Base-by-base conservation (phyloP, 2,888 invertebrate species). In the Hecatera dysodea region DNA sequence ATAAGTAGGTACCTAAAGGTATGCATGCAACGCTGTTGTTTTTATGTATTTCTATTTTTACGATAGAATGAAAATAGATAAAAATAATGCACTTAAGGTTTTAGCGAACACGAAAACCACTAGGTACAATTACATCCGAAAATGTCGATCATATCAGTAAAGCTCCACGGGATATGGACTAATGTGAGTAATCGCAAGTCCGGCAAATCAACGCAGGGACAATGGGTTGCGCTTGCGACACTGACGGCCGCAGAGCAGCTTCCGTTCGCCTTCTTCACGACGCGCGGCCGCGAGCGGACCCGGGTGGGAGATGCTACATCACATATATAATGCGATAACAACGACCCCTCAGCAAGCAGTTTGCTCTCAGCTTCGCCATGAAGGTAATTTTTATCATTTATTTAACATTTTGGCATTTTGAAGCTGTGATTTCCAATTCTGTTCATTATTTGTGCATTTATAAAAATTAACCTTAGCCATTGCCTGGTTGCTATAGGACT, bases 201-300 rank as follows among this genome's bases (percentile, higher is more conserved):
- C 69, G 74, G 70, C 70, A 65, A 75, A 66, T 76, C 82, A 85
- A 78, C 82, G 85, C 91, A 90, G 91, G 91, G 93, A 93, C 94
- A 93, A 93, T 92, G 86, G 89, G 85, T 94, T 95, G 94, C 95
- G 85, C 92, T 94, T 95, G 93, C 95, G 85, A 92, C 94, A 94
- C 80, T 82, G 69, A 61, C 81, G 85, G 88, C 88, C 90, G 83
- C 89, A 90, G 91, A 90, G 89, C 89, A 88, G 92, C 92, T 94
- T 94, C 94, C 95, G 94, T 87, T 94, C 93, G 91, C 92, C 89
- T 61, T 88, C 89, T 88, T 90, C 89, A 88, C 89, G 88, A 89
- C 87, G 88, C 89, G 89, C 90, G 72, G 82, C 79, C 83, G 81
- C 86, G 85, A 81, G 67, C 80, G 80, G 75, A 81, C 84, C 86